Percentiles rank a stretch among this genome's conserved stretches.
phyloP scores from a whole-genome alignment of 1,140 invertebrate species.

The Ylistrum balloti region DNA sequence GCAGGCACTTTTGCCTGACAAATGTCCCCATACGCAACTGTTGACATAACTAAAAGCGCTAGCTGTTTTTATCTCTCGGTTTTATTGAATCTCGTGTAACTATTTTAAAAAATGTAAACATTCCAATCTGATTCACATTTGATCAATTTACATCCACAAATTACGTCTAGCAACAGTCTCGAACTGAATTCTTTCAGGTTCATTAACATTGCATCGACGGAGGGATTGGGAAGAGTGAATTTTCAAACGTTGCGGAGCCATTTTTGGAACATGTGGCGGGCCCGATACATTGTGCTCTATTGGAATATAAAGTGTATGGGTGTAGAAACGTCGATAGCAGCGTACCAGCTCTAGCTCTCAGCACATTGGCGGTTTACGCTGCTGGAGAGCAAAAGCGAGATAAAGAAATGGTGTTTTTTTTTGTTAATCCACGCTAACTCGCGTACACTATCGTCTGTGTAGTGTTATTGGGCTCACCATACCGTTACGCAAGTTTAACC shows the following conservation, averaged over 20 bases:
- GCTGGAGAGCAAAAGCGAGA: slow-evolving; percentile 1
- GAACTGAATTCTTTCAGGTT: neutral
- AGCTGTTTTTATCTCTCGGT: neutral
- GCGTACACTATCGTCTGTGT: neutral
- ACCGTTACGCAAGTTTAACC: slow-evolving; percentile 7
- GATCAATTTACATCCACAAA: neutral
- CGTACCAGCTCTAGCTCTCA: neutral
- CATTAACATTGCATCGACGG: neutral
- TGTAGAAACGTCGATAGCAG: neutral
- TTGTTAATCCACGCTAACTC: neutral
- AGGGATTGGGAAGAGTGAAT: neutral
- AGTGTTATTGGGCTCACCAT: neutral
- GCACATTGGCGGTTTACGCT: neutral
- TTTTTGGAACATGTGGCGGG: slow-evolving; percentile 22
- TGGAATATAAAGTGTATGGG: slow-evolving; percentile 20
- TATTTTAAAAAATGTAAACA: slow-evolving; percentile 12
- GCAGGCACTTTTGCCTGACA: neutral
- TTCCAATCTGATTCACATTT: neutral
- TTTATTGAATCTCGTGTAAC: neutral
- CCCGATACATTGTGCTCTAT: neutral
- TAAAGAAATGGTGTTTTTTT: slow-evolving; percentile 30
- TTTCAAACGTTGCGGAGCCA: neutral
- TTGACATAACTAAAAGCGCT: slow-evolving; percentile 15
- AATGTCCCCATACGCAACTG: neutral
- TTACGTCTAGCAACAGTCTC: neutral